Percentiles rank a stretch among this genome's conserved stretches.
Conservation (phyloP, 2,797 vertebrate genomes). For the Diplodus puntazzo region DNA sequence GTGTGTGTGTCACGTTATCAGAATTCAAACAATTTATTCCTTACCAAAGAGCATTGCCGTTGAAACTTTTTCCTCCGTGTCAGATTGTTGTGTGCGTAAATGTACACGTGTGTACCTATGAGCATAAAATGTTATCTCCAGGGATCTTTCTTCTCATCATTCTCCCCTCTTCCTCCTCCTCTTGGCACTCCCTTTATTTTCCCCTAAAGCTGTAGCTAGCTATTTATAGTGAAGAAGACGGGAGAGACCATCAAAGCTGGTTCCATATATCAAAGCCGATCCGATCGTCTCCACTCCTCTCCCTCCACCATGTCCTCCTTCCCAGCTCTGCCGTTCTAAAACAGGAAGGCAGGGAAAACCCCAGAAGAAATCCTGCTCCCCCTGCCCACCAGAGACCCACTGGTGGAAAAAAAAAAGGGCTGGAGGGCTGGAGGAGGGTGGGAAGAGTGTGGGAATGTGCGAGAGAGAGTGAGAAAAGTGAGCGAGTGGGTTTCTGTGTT, state of each 20-base stretch:
- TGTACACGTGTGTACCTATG: conserved; percentile 34
- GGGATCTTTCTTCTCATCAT: conserved; percentile 55
- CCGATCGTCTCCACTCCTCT: conserved; percentile 68
- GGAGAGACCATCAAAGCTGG: conserved; percentile 83
- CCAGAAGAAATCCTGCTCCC: conserved; percentile 75
- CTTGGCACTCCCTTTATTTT: conserved; percentile 58
- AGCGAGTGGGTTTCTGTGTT: conserved; percentile 52
- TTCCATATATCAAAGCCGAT: conserved; percentile 84
- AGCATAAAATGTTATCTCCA: conserved; percentile 47
- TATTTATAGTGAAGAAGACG: conserved; percentile 82
- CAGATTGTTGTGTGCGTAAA: conserved; percentile 41
- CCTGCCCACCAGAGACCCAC: conserved; percentile 68
- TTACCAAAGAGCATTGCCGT: background rate
- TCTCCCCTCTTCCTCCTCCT: conserved; percentile 57
- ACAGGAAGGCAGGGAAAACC: conserved; percentile 77
- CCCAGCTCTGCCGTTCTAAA: conserved; percentile 73
- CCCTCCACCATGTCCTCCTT: conserved; percentile 70
- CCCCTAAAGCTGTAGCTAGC: conserved; percentile 74
- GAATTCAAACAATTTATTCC: too few species aligned
- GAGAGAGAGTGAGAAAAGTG: conserved; percentile 58
- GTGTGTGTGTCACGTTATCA: background rate
- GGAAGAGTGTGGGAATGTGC: conserved; percentile 65
- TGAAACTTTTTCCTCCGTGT: conserved; percentile 35
- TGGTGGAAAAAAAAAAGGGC: conserved; percentile 35
- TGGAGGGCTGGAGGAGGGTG: conserved; percentile 42